Conservation (phyloP, 2,797 vertebrate species). For the Sebastes cheni region DNA sequence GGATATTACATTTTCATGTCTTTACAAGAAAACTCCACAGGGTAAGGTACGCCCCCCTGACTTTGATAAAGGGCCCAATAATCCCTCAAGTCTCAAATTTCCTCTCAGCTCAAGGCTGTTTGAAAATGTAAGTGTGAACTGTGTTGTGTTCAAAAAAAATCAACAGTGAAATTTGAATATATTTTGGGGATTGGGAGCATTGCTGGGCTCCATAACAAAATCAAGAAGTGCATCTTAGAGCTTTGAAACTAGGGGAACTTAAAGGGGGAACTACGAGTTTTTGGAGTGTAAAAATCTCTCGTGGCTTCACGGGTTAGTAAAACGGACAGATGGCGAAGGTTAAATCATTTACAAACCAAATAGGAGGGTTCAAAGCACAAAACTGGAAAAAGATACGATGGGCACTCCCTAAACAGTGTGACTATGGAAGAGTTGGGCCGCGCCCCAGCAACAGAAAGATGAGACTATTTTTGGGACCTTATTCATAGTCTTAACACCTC, state of each 20-base stretch:
- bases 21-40: neutral
- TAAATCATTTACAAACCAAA: slow-evolving; percentile 43
- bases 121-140: neutral
- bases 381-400: neutral
- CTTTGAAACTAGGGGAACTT: neutral
- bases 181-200: neutral
- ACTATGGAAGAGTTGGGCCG: slow-evolving; percentile 15
- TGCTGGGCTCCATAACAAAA: neutral
- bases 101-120: neutral
- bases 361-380: slow-evolving; percentile 18
- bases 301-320: neutral
- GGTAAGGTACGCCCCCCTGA: neutral
- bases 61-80: neutral
- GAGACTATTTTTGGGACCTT: slow-evolving; percentile 42
- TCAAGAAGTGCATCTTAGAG: neutral
- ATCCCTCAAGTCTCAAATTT: neutral
- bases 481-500: slow-evolving; percentile 53
- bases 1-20: neutral
- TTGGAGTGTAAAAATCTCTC: neutral
- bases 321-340: slow-evolving; percentile 34
- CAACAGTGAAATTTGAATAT: neutral
- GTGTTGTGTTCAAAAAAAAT: neutral
- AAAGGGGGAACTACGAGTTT: neutral
- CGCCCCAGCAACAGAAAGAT: slow-evolving; percentile 46
- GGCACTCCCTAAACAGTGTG: slow-evolving; percentile 13